These are phyloP conservation scores for Gryon sp. DNA, from an alignment of 1,140 invertebrate genomes.

Conservation along the genomic window DNA sequence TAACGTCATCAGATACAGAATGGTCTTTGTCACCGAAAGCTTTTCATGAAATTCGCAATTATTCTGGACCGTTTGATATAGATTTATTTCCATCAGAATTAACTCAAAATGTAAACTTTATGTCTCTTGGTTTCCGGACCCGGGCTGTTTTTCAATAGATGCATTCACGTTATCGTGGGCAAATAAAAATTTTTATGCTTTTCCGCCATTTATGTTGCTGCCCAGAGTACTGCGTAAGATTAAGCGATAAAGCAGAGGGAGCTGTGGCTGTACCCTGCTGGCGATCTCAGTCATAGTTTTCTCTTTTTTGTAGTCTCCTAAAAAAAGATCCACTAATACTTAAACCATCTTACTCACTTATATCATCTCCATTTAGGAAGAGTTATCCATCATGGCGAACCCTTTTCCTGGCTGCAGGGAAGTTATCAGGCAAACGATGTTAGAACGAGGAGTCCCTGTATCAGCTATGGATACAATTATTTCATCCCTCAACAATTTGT, in stretches of 20 bases:
- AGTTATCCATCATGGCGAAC: not conserved
- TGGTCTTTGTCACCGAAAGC: slow-evolving; percentile 1
- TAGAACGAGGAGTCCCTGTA: slow-evolving; percentile 28
- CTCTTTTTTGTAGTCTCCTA: slow-evolving; percentile 4
- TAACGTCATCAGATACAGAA: slow-evolving; percentile 8
- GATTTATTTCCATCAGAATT: slow-evolving; percentile 46
- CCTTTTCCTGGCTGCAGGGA: not conserved
- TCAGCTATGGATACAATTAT: slow-evolving; percentile 30
- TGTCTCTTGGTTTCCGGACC: slow-evolving; percentile 26
- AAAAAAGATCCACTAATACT: slow-evolving; percentile 14
- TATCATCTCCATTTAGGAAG: not conserved
- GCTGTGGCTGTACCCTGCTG: slow-evolving; percentile 23
- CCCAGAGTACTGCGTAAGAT: slow-evolving; percentile 28
- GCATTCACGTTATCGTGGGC: slow-evolving; percentile 51
- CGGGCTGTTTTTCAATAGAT: not conserved
- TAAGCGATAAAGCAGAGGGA: slow-evolving; percentile 27
- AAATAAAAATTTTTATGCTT: slow-evolving; percentile 44
- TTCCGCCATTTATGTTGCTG: slow-evolving; percentile 59
- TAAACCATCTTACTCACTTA: slow-evolving; percentile 7
- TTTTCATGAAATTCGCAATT: slow-evolving; percentile 10
- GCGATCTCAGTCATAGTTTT: slow-evolving; percentile 20
- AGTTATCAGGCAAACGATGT: slow-evolving; percentile 8
- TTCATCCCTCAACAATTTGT: not conserved
- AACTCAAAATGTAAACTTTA: slow-evolving; percentile 35
- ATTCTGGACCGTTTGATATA: slow-evolving; percentile 39